phyloP scores from a whole-genome alignment of 1,140 invertebrate species.

The Cheumatopsyche charites region DNA sequence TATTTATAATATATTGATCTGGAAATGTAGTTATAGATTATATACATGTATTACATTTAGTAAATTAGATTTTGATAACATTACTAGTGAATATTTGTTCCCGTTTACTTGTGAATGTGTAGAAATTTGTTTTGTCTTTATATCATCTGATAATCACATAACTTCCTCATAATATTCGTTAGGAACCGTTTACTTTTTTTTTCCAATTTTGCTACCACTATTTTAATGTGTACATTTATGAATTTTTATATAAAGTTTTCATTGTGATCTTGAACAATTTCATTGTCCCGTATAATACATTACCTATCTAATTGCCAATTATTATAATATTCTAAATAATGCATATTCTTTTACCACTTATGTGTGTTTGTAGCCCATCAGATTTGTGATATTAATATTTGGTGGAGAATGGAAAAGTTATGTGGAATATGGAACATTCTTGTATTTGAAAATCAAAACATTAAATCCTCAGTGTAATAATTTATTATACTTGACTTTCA shows the following conservation, averaged over 20 bases:
- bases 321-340: constrained; percentile 48
- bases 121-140: no score
- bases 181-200: neutral
- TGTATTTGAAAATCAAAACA: constrained; percentile 50
- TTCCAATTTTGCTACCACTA: constrained; percentile 5
- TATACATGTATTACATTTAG: neutral
- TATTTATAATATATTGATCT: no score
- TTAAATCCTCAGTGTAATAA: constrained; percentile 62
- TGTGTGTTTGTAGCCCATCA: constrained; percentile 45
- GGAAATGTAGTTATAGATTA: no score
- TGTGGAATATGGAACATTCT: constrained; percentile 39
- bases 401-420: constrained; percentile 40
- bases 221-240: neutral
- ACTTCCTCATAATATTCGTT: no score
- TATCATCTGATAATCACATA: no score
- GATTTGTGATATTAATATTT: constrained; percentile 39
- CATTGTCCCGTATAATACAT: constrained; percentile 43
- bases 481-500: constrained; percentile 54
- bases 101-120: neutral
- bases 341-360: constrained; percentile 43
- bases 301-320: constrained; percentile 47
- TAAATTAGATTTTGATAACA: constrained; percentile 8
- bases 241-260: no score
- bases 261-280: neutral
- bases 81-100: neutral